Base-by-base conservation (phyloP, 2,113 vertebrate species). In the Callionymus lyra region DNA sequence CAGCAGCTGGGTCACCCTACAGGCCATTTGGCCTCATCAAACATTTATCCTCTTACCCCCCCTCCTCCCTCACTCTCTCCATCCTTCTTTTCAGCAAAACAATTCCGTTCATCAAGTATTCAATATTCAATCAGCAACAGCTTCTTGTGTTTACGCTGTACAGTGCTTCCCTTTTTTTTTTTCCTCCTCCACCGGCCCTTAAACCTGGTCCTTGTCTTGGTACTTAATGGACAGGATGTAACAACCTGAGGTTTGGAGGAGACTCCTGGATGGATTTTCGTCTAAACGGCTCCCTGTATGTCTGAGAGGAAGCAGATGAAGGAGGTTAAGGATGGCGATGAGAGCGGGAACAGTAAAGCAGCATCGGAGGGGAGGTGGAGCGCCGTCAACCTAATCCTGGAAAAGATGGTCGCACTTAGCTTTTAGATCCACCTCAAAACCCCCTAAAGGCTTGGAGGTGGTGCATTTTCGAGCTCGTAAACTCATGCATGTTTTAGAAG, bases 401-500 rank as follows among this genome's bases (percentile, higher is more conserved):
- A 57, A n/a, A 68, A 61, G 61, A 70, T 63, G 57, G 59, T 59
- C 62, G 68, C 67, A 79, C 72, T 77, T 71, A 75, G 67, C 68
- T 70, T 64, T 71, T 59, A 69, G 72, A 69, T 74, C 65, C 62
- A 67, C 58, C 63, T 62, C 32, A 13, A 32, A 73, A 76, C 59
- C 47, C 69, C 74, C 70, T 34, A 2, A 56, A 66, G 68, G 60
- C 70, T 63, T n/a, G 71, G 59, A 48, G 33, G 49, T 61, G 64
- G 59, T 39, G 10, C 65, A 65, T 72, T 38, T 61, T 52, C 38
- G 43, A 56, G 56, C 73, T 62, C 76, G 50, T 56, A 65, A 54
- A 57, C 77, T 85, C 83, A 84, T 85, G 72, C 79, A 82, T 80
- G 74, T 83, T 84, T 83, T 76, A 85, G 70, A 57, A 50, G 61